A percentile compares a stretch with the other conserved stretches of the same genome.
Conservation (phyloP, 2,113 vertebrate species). For the Coryphaenoides rupestris region DNA sequence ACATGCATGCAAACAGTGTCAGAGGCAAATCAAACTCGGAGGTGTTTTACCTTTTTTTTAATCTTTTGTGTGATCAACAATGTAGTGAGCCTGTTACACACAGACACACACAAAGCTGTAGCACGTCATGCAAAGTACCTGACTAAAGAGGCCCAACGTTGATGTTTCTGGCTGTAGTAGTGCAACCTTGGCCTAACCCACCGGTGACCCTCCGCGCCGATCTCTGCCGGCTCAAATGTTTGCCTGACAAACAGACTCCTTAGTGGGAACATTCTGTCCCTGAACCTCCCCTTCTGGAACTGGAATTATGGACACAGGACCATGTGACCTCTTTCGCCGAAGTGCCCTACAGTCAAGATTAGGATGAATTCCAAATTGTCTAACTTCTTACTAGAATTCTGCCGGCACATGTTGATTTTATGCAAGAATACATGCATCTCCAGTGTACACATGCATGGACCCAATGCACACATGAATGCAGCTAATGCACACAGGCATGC, state of each 20-base stretch:
- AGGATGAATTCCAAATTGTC: no score
- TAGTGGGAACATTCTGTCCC: constrained; percentile 54
- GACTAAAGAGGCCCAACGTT: background rate
- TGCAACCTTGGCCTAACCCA: constrained; percentile 17
- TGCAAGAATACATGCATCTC: no score
- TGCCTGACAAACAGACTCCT: constrained; percentile 44
- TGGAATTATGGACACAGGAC: constrained; percentile 20
- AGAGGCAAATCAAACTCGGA: no score
- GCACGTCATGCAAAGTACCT: background rate
- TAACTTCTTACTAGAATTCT: no score
- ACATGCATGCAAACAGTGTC: no score
- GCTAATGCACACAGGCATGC: no score
- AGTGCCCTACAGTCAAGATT: background rate
- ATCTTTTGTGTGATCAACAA: no score
- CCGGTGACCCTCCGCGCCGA: constrained; percentile 15
- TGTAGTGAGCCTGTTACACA: background rate
- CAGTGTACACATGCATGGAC: no score
- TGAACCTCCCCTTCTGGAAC: constrained; percentile 37
- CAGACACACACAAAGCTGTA: background rate
- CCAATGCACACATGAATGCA: no score
- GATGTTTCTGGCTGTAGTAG: constrained; percentile 9
- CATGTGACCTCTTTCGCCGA: background rate
- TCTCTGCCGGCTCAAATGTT: constrained; percentile 42
- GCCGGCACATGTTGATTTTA: no score
- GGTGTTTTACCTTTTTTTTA: no score